phyloP scores from a whole-genome alignment of 2,888 invertebrate genomes.

The Polymixis lichenea region DNA sequence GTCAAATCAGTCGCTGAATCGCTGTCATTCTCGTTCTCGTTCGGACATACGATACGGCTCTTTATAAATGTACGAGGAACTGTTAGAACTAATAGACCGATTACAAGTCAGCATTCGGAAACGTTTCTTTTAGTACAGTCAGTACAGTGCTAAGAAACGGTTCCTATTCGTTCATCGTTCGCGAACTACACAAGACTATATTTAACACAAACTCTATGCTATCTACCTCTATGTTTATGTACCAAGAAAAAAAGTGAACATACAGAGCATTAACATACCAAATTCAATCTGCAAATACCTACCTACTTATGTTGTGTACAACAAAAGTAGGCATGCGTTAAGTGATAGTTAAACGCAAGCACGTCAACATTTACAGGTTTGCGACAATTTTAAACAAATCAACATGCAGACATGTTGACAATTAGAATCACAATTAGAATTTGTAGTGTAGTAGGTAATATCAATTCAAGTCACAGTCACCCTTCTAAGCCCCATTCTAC shows the following conservation, averaged over 20 bases:
- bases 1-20: no score
- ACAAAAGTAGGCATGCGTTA: not conserved
- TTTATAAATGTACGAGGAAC: no score
- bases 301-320: not conserved
- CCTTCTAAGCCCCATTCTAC: constrained; percentile 49
- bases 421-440: constrained; percentile 19
- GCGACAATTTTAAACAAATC: constrained; percentile 58
- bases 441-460: constrained; percentile 29
- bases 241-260: not conserved
- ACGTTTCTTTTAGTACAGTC: no score
- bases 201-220: constrained; percentile 7
- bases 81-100: no score
- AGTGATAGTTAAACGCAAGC: not conserved
- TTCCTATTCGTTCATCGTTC: no score
- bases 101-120: no score
- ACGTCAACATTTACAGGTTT: not conserved
- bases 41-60: no score
- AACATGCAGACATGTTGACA: constrained; percentile 33
- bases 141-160: no score
- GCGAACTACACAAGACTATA: no score
- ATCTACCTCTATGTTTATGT: constrained; percentile 1
- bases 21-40: no score
- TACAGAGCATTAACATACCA: not conserved
- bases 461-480: constrained; percentile 37
- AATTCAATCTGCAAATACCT: constrained; percentile 12